Base-by-base conservation (phyloP, 92 coral and sea anemone genomes). In the Palythoa heliodiscus region DNA sequence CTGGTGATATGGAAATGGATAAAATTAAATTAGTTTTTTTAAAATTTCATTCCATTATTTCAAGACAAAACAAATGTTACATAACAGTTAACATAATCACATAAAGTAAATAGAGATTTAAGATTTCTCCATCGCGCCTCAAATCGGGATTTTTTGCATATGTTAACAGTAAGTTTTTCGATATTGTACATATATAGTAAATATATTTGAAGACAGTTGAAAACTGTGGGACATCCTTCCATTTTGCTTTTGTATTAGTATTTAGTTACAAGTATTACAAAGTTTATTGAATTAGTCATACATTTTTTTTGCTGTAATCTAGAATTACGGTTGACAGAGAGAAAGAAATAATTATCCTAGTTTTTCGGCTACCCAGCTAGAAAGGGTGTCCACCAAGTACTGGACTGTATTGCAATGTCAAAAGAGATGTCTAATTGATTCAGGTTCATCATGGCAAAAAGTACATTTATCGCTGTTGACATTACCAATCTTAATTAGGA, bases 1-100 rank as follows among this genome's bases (percentile, higher is more conserved):
- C 97, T 93, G 85, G 15, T 9, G 23, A 75, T 23, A 19, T 8
- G 57, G 19, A 87, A 2, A 48, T 53, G 9, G 37, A n/a, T 15
- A 12, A 11, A 57, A 2, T 82, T 5, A 13, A 13, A 58, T 58
- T 13, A 19, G 20, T 58, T 58, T 58, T 58, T 58, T 58, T 58
- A n/a, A n/a, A n/a, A n/a, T n/a, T n/a, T n/a, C n/a, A n/a, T n/a
- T n/a, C n/a, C n/a, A n/a, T n/a, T n/a, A n/a, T n/a, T n/a, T n/a
- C n/a, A n/a, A n/a, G n/a, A n/a, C n/a, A n/a, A n/a, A n/a, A n/a
- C n/a, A n/a, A n/a, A n/a, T n/a, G n/a, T n/a, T n/a, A n/a, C n/a
- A n/a, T n/a, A n/a, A n/a, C n/a, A n/a, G n/a, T n/a, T n/a, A n/a
- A n/a, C n/a, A n/a, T n/a, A n/a, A n/a, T n/a, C n/a, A n/a, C n/a